Evolutionary conservation across 2,888 invertebrate genomes (phyloP).

Genomic region (Orchesellides sinensis): DNA sequence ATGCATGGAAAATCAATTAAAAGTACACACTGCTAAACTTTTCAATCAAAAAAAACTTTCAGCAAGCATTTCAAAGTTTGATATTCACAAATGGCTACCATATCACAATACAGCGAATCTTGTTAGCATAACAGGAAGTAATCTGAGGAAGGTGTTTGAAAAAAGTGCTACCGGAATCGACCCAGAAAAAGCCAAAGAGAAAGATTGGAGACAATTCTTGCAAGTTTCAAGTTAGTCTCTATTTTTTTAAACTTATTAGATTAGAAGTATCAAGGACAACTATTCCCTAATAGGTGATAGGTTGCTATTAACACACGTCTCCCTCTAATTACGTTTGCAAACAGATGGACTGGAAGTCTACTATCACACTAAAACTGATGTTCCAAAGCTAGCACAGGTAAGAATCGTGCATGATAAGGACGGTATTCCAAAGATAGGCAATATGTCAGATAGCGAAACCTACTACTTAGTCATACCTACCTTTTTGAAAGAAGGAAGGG

Average conservation of each 20-base stretch:
- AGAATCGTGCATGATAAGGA: slow-evolving; percentile 40
- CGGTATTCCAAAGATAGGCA: slow-evolving; percentile 46
- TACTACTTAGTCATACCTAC: slow-evolving; percentile 72
- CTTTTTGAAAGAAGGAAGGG: slow-evolving; percentile 58
- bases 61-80: slow-evolving; percentile 39
- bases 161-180: slow-evolving; percentile 62
- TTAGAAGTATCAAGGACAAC: no score
- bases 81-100: slow-evolving; percentile 71
- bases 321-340: neutral
- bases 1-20: neutral
- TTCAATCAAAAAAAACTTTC: neutral
- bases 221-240: slow-evolving; percentile 71
- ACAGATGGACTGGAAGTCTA: slow-evolving; percentile 71
- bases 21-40: neutral
- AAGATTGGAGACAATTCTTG: slow-evolving; percentile 72
- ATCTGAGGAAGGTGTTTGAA: slow-evolving; percentile 64
- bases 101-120: slow-evolving; percentile 70
- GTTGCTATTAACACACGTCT: neutral
- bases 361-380: slow-evolving; percentile 38
- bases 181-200: slow-evolving; percentile 9
- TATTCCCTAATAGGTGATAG: no score
- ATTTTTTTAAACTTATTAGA: no score
- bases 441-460: slow-evolving; percentile 29
- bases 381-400: slow-evolving; percentile 38
- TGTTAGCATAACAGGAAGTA: slow-evolving; percentile 58